Evolutionary conservation across 2,888 invertebrate genomes (phyloP).

Genomic region (Hypena proboscidalis): DNA sequence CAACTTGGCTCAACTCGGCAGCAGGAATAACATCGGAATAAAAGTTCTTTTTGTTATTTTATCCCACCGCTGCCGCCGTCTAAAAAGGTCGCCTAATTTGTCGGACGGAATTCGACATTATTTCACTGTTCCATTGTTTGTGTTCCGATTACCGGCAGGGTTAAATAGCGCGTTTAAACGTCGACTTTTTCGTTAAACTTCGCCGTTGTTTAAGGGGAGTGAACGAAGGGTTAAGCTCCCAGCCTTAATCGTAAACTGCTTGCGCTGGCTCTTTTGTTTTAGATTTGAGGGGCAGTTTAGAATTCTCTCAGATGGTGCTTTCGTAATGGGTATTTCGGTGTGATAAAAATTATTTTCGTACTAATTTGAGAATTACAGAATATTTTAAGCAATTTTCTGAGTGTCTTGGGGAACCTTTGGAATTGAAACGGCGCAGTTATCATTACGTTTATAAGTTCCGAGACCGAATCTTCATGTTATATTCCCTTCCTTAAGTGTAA

Average conservation of each 20-base stretch:
- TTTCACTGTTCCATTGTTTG: constrained; percentile 79
- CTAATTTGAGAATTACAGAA: constrained; percentile 24
- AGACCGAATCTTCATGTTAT: not conserved
- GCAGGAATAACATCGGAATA: constrained; percentile 51
- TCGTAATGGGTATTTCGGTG: constrained; percentile 39
- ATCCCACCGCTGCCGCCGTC: constrained; percentile 55
- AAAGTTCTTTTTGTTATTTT: constrained; percentile 71
- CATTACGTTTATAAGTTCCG: not conserved
- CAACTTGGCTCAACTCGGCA: constrained; percentile 36
- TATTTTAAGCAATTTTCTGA: constrained; percentile 1
- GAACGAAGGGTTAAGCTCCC: constrained; percentile 75
- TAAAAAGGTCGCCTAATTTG: constrained; percentile 82
- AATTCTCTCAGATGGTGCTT: constrained; percentile 38
- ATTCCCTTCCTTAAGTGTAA: no score
- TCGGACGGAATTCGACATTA: constrained; percentile 80
- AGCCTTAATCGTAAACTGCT: constrained; percentile 74
- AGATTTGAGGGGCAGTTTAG: constrained; percentile 50
- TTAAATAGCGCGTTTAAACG: constrained; percentile 79
- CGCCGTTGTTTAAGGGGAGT: constrained; percentile 66
- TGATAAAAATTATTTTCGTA: constrained; percentile 34
- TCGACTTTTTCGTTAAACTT: constrained; percentile 78
- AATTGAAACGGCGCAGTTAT: constrained; percentile 4
- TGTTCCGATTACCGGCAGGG: constrained; percentile 79
- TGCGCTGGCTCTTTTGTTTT: constrained; percentile 66
- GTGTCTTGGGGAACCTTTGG: not conserved